Conservation (phyloP, 1,140 invertebrate species). For the Uloborus diversus region DNA sequence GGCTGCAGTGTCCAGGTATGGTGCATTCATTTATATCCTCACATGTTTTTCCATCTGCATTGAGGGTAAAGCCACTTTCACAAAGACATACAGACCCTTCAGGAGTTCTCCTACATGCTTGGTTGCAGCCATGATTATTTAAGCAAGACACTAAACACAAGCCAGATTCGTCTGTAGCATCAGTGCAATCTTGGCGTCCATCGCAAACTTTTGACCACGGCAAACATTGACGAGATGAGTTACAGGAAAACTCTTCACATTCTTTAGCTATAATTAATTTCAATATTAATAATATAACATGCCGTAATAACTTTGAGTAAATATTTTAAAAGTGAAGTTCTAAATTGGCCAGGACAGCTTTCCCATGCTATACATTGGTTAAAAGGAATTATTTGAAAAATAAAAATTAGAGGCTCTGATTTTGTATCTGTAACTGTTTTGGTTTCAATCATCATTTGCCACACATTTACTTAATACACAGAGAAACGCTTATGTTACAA, state of each 20-base stretch:
- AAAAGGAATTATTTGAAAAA: no score
- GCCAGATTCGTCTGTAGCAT: conserved; percentile 52
- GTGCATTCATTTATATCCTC: conserved; percentile 90
- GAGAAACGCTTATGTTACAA: no score
- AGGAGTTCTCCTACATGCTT: conserved; percentile 87
- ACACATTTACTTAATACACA: no score
- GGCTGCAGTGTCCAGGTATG: conserved; percentile 84
- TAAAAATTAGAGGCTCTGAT: no score
- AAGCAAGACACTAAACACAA: conserved; percentile 76
- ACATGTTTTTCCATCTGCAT: conserved; percentile 76
- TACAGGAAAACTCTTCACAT: conserved; percentile 68
- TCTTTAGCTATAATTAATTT: neutral
- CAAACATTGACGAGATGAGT: conserved; percentile 73
- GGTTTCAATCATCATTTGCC: no score
- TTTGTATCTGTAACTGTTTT: no score
- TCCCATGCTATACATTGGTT: no score
- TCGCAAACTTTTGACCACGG: conserved; percentile 62
- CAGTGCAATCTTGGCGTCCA: conserved; percentile 51
- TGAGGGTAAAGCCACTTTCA: conserved; percentile 74
- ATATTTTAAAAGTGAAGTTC: no score
- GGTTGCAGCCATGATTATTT: conserved; percentile 94
- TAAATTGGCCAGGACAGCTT: no score
- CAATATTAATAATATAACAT: no score
- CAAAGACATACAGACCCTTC: conserved; percentile 80
- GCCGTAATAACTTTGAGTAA: no score